phyloP scores from a whole-genome alignment of 2,888 invertebrate genomes.

The Cephonodes hylas region DNA sequence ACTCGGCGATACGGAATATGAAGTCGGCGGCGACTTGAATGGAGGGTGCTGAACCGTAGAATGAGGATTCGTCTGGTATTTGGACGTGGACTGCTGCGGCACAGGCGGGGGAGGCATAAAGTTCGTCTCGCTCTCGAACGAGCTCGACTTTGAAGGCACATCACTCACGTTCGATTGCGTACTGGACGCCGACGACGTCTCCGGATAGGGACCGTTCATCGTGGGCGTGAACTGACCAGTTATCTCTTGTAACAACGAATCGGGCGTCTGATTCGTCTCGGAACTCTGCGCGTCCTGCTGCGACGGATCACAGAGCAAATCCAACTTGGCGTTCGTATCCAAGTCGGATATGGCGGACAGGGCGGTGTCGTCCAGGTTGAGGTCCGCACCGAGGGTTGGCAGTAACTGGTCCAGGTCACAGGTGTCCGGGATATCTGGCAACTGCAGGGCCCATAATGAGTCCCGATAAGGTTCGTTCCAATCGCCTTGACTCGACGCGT shows the following conservation, averaged over 20 bases:
- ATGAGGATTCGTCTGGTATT: constrained; percentile 28
- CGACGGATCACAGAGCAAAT: constrained; percentile 53
- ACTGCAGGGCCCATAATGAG: constrained; percentile 50
- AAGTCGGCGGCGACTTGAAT: constrained; percentile 50
- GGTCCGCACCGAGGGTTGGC: constrained; percentile 82
- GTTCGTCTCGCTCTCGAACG: constrained; percentile 42
- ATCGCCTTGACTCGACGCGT: constrained; percentile 60
- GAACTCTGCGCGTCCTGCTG: constrained; percentile 37
- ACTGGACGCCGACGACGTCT: constrained; percentile 27
- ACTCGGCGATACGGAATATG: constrained; percentile 31
- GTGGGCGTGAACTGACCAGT: constrained; percentile 45
- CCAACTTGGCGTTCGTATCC: constrained; percentile 65
- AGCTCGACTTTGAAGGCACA: constrained; percentile 36
- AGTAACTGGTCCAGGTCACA: constrained; percentile 84
- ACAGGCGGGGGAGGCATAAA: constrained; percentile 68
- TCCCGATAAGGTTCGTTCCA: constrained; percentile 77
- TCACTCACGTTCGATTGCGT: constrained; percentile 28
- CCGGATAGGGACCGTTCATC: constrained; percentile 49
- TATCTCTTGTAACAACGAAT: constrained; percentile 53
- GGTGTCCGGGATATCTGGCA: constrained; percentile 70
- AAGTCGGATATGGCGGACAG: constrained; percentile 65
- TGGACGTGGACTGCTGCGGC: constrained; percentile 50
- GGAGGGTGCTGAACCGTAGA: constrained; percentile 30
- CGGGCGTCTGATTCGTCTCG: constrained; percentile 38
- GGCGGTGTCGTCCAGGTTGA: constrained; percentile 75